Base-by-base conservation (phyloP, 2,888 invertebrate species). In the Spodoptera exigua region DNA sequence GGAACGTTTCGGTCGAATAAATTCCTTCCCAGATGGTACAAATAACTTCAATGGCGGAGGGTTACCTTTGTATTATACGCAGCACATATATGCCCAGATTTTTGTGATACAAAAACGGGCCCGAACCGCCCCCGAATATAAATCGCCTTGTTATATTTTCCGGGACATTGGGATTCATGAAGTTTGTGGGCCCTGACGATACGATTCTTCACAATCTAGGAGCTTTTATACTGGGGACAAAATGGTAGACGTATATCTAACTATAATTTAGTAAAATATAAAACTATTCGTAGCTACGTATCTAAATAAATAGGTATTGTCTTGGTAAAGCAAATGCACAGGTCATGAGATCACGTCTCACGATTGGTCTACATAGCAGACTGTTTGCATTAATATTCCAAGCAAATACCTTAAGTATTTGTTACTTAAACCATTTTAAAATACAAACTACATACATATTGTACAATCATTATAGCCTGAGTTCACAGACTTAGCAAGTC, bases 91-190 rank as follows among this genome's bases (percentile, higher is more conserved):
- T 79, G 76, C 81, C 84, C 88, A 90, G 91, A 90, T 90, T 89
- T 85, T 76, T 85, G 82, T 89, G 89, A 92, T 93, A 92, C 93
- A 93, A 92, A 91, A 91, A 88, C 80, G 84, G 81, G 75, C 84
- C 86, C 85, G 79, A 80, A 87, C 91, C 86, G 76, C 85, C 83
- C 86, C 83, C 85, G 94, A 90, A 94, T 94, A 94, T 93, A 94
- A 94, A 94, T 93, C 89, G 89, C 86, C 93, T 93, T 89, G 88
- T 94, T 93, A 94, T 91, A 93, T 94, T 93, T 93, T 92, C 92
- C 91, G 91, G 89, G 78, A 91, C 92, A 94, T 93, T 94, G 90
- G 87, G 86, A 94, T 93, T 94, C 94, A 94, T 94, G 90, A 82
- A 92, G 90, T 91, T 89, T 89, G 89, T 86, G 89, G 83, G 83